A percentile compares a stretch with the other conserved stretches of the same genome.
These are phyloP conservation scores for Epirrhoe tristata DNA, from an alignment of 2,888 invertebrate genomes.

Conservation along the genomic window DNA sequence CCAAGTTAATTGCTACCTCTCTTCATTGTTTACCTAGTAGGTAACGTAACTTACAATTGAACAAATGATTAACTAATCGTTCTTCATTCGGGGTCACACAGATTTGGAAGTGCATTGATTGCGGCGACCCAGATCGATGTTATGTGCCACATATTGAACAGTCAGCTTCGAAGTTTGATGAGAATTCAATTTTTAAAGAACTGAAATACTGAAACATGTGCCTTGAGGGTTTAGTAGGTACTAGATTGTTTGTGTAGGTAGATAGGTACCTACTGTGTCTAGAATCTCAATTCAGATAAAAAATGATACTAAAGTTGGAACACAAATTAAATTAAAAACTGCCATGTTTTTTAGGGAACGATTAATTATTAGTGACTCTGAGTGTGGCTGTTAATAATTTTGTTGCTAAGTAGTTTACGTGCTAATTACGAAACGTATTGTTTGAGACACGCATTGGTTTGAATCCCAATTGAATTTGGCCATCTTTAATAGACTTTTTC, in stretches of 20 bases:
- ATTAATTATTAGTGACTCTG: too few species aligned
- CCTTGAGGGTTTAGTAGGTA: too few species aligned
- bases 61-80: conserved; percentile 7
- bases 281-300: too few species aligned
- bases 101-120: conserved; percentile 16
- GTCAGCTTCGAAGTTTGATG: background rate
- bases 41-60: too few species aligned
- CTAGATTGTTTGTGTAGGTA: too few species aligned
- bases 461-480: background rate
- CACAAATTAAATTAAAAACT: too few species aligned
- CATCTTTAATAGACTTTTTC: too few species aligned
- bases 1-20: background rate
- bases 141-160: background rate
- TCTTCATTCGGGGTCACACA: conserved; percentile 10
- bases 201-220: too few species aligned
- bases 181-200: background rate
- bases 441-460: conserved; percentile 3
- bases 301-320: too few species aligned
- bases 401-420: background rate
- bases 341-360: too few species aligned
- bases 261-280: too few species aligned
- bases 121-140: conserved; percentile 4
- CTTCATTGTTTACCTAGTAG: background rate
- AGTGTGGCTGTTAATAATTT: too few species aligned
- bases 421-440: conserved; percentile 20